These are phyloP conservation scores for Drosophila mayaguana DNA, from an alignment of 2,888 invertebrate genomes.

Conservation along the genomic window DNA sequence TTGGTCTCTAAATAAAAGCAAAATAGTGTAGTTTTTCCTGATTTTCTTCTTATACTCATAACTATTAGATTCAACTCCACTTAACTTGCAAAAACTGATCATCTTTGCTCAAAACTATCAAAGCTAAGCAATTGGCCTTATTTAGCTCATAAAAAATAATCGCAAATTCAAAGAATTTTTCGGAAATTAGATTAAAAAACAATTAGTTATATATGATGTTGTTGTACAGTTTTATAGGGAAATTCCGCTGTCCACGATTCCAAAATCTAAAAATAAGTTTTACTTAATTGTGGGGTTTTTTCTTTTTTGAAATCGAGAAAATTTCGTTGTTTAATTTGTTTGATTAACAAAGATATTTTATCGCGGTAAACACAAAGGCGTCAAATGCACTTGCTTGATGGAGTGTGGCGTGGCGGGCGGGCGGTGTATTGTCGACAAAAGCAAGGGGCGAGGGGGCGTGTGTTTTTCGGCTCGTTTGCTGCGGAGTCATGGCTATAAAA, in stretches of 20 bases:
- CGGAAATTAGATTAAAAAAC: slow-evolving; percentile 2
- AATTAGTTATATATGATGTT: not conserved
- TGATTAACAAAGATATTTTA: slow-evolving; percentile 76
- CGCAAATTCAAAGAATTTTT: not conserved
- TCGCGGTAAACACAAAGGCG: slow-evolving; percentile 71
- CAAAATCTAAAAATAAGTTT: slow-evolving; percentile 33
- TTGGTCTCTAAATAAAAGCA: not conserved
- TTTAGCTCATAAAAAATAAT: not conserved
- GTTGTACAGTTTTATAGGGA: slow-evolving; percentile 1
- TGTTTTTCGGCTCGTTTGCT: slow-evolving; percentile 18
- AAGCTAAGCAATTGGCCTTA: not conserved
- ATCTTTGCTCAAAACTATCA: too few relatives aligned
- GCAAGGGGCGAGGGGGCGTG: not conserved
- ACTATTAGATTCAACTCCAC: too few relatives aligned
- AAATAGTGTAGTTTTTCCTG: too few relatives aligned
- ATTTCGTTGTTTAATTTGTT: slow-evolving; percentile 59
- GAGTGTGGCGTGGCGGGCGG: not conserved
- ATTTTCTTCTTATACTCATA: too few relatives aligned
- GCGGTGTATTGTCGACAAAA: not conserved
- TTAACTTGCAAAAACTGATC: too few relatives aligned
- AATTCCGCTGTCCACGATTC: slow-evolving; percentile 7
- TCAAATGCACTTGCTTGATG: slow-evolving; percentile 67
- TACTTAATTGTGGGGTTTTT: slow-evolving; percentile 22
- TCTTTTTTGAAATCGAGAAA: slow-evolving; percentile 15
- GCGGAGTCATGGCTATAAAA: slow-evolving; percentile 64